phyloP scores from a whole-genome alignment of 1,140 invertebrate genomes.

The Eciton burchellii region DNA sequence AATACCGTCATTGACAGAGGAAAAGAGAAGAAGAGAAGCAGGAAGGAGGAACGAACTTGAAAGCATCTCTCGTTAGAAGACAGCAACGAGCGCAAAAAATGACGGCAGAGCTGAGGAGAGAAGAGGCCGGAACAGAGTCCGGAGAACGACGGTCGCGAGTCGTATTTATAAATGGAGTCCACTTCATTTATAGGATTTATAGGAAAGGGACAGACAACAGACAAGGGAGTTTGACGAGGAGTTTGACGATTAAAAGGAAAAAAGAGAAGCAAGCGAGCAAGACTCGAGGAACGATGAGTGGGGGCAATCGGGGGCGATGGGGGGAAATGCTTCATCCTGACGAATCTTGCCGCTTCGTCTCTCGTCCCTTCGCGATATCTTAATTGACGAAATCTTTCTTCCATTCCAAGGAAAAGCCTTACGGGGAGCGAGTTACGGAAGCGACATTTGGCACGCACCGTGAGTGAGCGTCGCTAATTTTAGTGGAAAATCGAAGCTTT shows the following conservation, averaged over 20 bases:
- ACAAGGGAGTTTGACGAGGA: no score
- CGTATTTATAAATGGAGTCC: slow-evolving; percentile 72
- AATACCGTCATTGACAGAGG: slow-evolving; percentile 27
- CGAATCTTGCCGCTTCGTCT: background rate
- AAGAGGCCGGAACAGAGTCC: slow-evolving; percentile 40
- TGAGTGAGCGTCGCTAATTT: slow-evolving; percentile 49
- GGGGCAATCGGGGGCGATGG: no score
- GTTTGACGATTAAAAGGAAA: no score
- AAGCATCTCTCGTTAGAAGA: background rate
- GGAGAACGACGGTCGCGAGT: slow-evolving; percentile 60
- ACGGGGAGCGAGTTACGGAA: background rate
- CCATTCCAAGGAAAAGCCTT: background rate
- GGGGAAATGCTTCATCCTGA: no score
- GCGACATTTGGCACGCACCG: slow-evolving; percentile 51
- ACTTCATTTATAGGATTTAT: no score
- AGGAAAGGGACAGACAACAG: no score
- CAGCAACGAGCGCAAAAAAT: slow-evolving; percentile 22
- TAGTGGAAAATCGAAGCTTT: slow-evolving; percentile 47
- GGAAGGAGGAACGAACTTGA: slow-evolving; percentile 22
- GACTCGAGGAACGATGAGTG: no score
- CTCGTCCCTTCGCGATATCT: no score
- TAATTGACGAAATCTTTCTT: background rate
- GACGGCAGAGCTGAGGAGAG: slow-evolving; percentile 14
- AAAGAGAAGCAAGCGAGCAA: no score
- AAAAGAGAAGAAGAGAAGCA: background rate